These are phyloP conservation scores for Arizona elegans DNA, from an alignment of 2,113 vertebrate genomes.

Conservation along the genomic window DNA sequence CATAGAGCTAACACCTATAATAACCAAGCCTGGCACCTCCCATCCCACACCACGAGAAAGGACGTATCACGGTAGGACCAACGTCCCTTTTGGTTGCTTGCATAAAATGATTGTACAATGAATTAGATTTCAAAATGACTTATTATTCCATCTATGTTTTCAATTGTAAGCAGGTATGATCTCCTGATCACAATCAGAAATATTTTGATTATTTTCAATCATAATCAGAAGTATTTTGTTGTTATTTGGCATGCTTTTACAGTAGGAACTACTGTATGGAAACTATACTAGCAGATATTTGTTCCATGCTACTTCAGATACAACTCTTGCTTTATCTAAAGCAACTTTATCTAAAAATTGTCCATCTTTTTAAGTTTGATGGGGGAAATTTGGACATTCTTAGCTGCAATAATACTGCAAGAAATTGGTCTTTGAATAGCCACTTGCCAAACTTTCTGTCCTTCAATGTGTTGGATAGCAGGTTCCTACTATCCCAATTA, in stretches of 20 bases:
- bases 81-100: slow-evolving; percentile 2
- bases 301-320: neutral
- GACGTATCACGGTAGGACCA: too few relatives aligned
- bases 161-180: too few relatives aligned
- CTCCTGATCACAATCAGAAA: neutral
- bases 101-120: neutral
- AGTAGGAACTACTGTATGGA: neutral
- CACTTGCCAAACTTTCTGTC: neutral
- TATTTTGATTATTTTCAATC: neutral
- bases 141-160: neutral
- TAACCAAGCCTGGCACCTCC: too few relatives aligned
- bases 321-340: neutral
- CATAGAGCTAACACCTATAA: too few relatives aligned
- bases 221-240: neutral
- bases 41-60: too few relatives aligned
- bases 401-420: neutral
- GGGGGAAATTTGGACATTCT: neutral
- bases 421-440: neutral
- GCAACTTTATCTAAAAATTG: neutral
- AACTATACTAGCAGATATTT: neutral
- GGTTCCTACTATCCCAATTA: neutral
- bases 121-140: slow-evolving; percentile 22
- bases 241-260: neutral
- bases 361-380: neutral
- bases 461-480: neutral